Evolutionary conservation across 2,888 invertebrate genomes (phyloP), one percentile per base, ranked within the genome.

Genomic region (Tubulanus polymorphus): DNA sequence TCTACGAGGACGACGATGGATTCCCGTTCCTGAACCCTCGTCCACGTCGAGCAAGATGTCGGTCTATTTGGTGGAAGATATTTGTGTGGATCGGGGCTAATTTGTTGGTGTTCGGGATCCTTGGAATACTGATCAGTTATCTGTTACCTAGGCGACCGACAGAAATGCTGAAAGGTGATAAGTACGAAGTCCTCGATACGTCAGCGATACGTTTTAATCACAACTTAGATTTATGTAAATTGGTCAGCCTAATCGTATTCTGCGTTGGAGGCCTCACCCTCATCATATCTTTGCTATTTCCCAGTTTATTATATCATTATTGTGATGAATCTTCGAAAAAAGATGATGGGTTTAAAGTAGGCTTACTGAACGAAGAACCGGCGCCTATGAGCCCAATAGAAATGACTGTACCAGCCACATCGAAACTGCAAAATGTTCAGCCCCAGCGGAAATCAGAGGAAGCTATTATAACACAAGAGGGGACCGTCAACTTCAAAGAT

Each of bases 61-160:
- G 73, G 18, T 73, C 76, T 20, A 68, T 79, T 54, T 75, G 77
- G 72, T 80, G 80, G 77, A 79, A 80, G 67, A 67, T 78, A 27
- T 79, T 79, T 62, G 68, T 81, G 52, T 79, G 79, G 74, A 68
- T 78, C 37, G 82, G 82, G n/a, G 75, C 79, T n/a, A 79, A 78
- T 58, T 69, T 82, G 48, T 71, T 82, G 46, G 62, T 81, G 3
- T 75, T 80, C 48, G 82, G 82, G 3, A 72, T 80, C 26, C 69
- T 81, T 30, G 79, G 79, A n/a, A 78, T 82, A 29, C 71, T 82
- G 10, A 79, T 81, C 15, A 81, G 81, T 30, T 81, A 81, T 62
- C 71, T 81, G 6, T 79, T 81, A 45, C 81, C 82, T 1, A 73
- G 74, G 56, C 74, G 76, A 58, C 67, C 74, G 26, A 73, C 74